Evolutionary conservation across 2,888 invertebrate species (phyloP).

Genomic region (Notocelia uddmanniana): DNA sequence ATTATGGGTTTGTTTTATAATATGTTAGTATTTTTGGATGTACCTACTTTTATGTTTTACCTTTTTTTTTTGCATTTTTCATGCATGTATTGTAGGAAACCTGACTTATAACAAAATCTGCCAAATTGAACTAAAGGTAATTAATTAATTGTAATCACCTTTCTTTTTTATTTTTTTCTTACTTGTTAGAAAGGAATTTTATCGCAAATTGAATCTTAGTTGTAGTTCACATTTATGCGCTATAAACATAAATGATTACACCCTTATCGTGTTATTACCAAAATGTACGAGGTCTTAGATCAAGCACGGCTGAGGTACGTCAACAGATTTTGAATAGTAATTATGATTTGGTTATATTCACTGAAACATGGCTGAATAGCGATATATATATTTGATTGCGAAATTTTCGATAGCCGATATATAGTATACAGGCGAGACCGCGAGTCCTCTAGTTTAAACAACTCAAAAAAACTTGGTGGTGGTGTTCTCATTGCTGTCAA

Average conservation of each 20-base stretch:
- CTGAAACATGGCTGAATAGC: background rate
- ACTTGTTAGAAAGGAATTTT: background rate
- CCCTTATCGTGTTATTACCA: background rate
- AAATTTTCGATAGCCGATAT: background rate
- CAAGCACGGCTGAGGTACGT: background rate
- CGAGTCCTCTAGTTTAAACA: background rate
- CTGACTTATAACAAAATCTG: too few species aligned
- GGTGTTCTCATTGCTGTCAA: too few species aligned
- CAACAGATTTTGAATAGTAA: background rate
- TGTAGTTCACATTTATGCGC: background rate
- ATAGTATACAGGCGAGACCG: background rate
- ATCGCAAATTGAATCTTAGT: background rate
- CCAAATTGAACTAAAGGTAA: too few species aligned
- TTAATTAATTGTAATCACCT: background rate
- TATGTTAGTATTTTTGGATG: too few species aligned
- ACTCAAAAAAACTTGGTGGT: too few species aligned
- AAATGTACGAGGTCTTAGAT: background rate
- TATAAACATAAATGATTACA: background rate
- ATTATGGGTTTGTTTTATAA: too few species aligned
- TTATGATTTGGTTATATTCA: background rate
- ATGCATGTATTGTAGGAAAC: too few species aligned
- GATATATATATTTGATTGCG: background rate
- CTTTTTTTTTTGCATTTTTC: too few species aligned
- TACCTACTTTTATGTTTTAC: too few species aligned
- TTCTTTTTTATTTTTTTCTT: background rate